Conservation (phyloP, 2,113 vertebrate genomes). For the Merops nubicus region DNA sequence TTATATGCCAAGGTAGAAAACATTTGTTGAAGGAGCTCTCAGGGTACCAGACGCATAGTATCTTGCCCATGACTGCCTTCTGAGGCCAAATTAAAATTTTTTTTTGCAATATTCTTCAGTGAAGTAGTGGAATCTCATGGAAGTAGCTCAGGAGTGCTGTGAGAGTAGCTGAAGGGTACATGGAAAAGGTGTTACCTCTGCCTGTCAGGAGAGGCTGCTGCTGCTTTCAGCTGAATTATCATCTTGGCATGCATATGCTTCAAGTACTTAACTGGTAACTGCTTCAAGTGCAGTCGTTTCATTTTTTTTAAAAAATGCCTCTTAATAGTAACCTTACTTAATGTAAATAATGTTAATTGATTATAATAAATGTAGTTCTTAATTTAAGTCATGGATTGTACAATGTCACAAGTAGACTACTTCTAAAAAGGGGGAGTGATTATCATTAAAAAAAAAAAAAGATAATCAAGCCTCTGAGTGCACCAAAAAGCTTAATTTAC, state of each 20-base stretch:
- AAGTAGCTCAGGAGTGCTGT: neutral
- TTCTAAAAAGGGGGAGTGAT: neutral
- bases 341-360: neutral
- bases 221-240: neutral
- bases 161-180: neutral
- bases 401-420: neutral
- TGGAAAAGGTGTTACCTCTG: neutral
- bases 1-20: neutral
- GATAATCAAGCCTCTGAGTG: neutral
- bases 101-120: neutral
- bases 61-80: neutral
- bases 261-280: neutral
- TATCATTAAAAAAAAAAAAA: neutral
- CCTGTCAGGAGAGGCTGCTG: neutral
- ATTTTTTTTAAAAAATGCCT: neutral
- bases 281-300: neutral
- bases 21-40: neutral
- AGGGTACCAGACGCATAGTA: neutral
- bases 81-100: neutral
- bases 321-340: neutral
- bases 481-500: neutral
- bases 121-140: neutral
- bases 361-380: neutral
- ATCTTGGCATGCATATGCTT: neutral
- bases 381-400: neutral